These are phyloP conservation scores for Todiramphus saurophagus DNA, from an alignment of 2,113 vertebrate genomes.

Conservation along the genomic window DNA sequence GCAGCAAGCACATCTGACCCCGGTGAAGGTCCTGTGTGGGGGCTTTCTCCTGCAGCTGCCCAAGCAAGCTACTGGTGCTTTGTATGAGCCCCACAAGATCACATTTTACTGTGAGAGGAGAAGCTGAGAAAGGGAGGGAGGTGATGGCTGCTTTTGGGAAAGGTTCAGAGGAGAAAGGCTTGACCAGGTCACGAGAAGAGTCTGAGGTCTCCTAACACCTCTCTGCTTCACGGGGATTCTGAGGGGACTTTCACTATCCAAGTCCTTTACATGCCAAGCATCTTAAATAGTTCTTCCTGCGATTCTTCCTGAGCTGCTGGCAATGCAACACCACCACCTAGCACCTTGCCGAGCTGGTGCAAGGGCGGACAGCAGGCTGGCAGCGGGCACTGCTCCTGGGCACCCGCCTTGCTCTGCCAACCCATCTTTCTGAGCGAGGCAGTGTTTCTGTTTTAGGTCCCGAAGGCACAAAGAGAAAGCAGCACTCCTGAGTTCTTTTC, in stretches of 20 bases:
- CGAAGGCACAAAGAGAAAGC: rapidly evolving
- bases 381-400: neutral
- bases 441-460: rapidly evolving
- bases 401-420: rapidly evolving
- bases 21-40: rapidly evolving
- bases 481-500: neutral
- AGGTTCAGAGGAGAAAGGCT: neutral
- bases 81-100: neutral
- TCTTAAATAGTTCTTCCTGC: neutral
- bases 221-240: neutral
- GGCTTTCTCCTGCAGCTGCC: neutral
- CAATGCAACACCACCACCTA: slow-evolving; percentile 26
- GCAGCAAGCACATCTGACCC: neutral
- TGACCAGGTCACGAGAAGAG: neutral
- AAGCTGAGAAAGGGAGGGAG: neutral
- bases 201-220: neutral
- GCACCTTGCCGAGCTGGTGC: neutral
- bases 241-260: neutral
- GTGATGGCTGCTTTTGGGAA: neutral
- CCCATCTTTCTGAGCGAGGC: rapidly evolving
- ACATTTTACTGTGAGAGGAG: neutral
- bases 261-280: neutral
- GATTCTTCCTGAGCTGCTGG: neutral
- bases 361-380: neutral
- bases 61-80: neutral